Conservation (phyloP, 1,140 invertebrate species). For the Apocrypta bakeri region DNA sequence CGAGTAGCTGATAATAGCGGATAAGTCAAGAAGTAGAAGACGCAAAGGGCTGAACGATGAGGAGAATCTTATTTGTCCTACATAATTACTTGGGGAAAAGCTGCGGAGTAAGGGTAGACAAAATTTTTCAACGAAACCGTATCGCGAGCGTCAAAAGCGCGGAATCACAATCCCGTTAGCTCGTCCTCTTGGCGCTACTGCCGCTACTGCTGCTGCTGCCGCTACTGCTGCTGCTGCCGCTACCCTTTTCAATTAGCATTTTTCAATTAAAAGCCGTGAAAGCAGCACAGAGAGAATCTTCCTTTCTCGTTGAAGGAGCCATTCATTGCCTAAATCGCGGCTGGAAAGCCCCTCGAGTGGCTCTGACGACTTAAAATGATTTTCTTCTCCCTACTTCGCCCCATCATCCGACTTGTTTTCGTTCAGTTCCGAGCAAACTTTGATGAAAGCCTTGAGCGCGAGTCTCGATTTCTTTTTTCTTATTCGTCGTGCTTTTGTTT, state of each 20-base stretch:
- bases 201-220: neutral
- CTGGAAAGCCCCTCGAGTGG: slow-evolving; percentile 32
- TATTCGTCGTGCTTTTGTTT: neutral
- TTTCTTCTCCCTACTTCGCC: neutral
- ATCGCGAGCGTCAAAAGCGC: slow-evolving; percentile 29
- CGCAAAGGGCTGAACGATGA: slow-evolving; percentile 40
- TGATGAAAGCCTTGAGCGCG: slow-evolving; percentile 39
- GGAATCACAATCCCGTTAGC: slow-evolving; percentile 39
- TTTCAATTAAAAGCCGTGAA: slow-evolving; percentile 50
- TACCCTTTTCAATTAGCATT: slow-evolving; percentile 48
- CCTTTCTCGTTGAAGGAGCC: slow-evolving; percentile 12
- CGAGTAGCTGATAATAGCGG: neutral
- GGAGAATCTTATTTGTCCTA: slow-evolving; percentile 42
- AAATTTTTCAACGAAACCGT: neutral
- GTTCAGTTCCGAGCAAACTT: slow-evolving; percentile 46
- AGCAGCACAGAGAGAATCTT: slow-evolving; percentile 23
- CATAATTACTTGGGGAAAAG: slow-evolving; percentile 25
- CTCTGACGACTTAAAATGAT: slow-evolving; percentile 41
- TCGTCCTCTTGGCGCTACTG: neutral
- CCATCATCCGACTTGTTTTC: slow-evolving; percentile 34
- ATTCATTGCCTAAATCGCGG: slow-evolving; percentile 41
- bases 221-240: no score
- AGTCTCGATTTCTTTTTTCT: neutral
- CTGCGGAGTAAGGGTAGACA: neutral
- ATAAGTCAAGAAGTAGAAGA: neutral